Evolutionary conservation across 2,113 vertebrate genomes (phyloP).

Genomic region (Pseudopipra pipra): DNA sequence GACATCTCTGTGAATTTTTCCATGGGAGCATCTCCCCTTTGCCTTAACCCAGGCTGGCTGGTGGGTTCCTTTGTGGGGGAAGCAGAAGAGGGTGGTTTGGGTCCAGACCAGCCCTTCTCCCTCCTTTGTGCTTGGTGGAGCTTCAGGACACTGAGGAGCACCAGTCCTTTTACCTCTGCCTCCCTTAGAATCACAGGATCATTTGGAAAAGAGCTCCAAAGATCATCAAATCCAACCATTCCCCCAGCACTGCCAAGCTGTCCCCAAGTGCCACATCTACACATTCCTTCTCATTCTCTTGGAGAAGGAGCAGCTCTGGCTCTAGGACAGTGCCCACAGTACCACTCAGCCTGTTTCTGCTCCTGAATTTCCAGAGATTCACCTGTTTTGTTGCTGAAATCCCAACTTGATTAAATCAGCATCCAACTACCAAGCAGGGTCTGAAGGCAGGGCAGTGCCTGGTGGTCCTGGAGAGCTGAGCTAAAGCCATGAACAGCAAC

Average conservation of each 20-base stretch:
- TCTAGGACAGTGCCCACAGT: not conserved
- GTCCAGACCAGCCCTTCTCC: not conserved
- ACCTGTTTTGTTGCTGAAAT: not conserved
- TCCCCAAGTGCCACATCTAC: not conserved
- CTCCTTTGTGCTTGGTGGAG: not conserved
- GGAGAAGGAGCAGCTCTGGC: not conserved
- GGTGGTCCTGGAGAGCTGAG: not conserved
- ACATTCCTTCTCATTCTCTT: not conserved
- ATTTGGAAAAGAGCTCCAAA: not conserved
- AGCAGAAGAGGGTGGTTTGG: not conserved
- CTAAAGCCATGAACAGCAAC: not conserved
- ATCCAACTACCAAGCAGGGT: not conserved
- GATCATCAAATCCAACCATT: not conserved
- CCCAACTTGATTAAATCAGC: not conserved
- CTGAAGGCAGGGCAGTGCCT: not conserved
- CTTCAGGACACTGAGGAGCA: not conserved
- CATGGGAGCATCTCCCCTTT: not conserved
- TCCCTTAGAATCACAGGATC: not conserved
- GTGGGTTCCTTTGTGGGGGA: not conserved
- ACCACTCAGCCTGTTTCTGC: not conserved
- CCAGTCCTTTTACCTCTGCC: not conserved
- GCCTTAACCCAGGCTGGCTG: not conserved
- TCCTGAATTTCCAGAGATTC: not conserved
- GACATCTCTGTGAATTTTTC: not conserved
- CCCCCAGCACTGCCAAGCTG: not conserved